Evolutionary conservation across 2,888 invertebrate genomes (phyloP), one percentile per base, ranked within the genome.

Genomic region (Lacanobia wlatinum): DNA sequence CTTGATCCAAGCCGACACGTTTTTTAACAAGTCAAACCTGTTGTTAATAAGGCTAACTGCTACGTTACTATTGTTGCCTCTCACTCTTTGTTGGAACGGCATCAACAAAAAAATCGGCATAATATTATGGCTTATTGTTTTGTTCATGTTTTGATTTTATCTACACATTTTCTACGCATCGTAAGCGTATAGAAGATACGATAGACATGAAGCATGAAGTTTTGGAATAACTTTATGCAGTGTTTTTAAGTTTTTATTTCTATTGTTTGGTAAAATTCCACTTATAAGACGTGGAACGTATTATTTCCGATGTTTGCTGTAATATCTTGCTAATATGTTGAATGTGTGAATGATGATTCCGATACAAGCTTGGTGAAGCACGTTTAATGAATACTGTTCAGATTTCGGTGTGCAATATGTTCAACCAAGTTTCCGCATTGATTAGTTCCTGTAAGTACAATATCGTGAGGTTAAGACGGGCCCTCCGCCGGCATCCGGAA

Each of bases 21-120:
- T 71, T 78, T 70, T 67, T 65, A 70, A 66, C 78, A 48, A 65
- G 81, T 70, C 80, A 80, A 82, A 86, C 86, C 84, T 66, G 86
- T 84, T 80, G 52, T 65, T 73, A 78, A 73, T 82, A 72, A 82
- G 78, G 77, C 79, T 70, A 81, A 77, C 82, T 68, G 67, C 72
- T 52, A 67, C 68, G 68, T 70, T 76, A 76, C 75, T 77, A 73
- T 84, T 84, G 83, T 83, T 76, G 58, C 75, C 84, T 71, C 68
- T 65, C 68, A 79, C 75, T 83, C 65, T 69, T 74, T 74, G 80
- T 74, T 66, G 60, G 52, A 59, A 73, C 55, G 59, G 68, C 69
- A 78, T 68, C 52, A 40, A 73, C 70, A 80, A 83, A 78, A 78
- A 78, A 83, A 69, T 78, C 52, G 38, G 46, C 70, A 83, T 79